These are phyloP conservation scores for Cistogaster globosa DNA, from an alignment of 2,888 invertebrate species.

Conservation along the genomic window DNA sequence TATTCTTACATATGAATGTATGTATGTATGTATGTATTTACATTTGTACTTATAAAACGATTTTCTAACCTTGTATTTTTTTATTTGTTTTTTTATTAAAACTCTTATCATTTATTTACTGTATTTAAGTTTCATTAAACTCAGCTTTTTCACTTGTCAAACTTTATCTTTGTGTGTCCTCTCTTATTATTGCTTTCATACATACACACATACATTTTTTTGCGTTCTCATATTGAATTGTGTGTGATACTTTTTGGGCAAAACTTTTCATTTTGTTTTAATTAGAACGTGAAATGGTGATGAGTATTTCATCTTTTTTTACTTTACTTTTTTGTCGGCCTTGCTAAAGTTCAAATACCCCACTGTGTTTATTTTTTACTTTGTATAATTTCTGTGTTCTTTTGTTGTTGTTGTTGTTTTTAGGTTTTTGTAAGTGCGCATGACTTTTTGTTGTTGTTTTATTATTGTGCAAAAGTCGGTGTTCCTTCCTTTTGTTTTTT, in stretches of 20 bases:
- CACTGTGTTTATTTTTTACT: constrained; percentile 50
- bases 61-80: not conserved
- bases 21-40: not conserved
- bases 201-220: not conserved
- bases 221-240: not conserved
- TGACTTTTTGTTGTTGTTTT: constrained; percentile 56
- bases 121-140: constrained; percentile 32
- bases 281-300: constrained; percentile 69
- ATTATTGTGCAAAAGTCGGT: constrained; percentile 14
- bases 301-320: constrained; percentile 6
- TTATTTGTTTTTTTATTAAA: constrained; percentile 1
- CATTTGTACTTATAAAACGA: not conserved
- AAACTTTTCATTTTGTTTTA: constrained; percentile 68
- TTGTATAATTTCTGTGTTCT: constrained; percentile 28
- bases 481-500: constrained; percentile 29
- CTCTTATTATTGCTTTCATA: not conserved
- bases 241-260: constrained; percentile 51
- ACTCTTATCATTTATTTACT: constrained; percentile 35
- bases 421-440: constrained; percentile 58
- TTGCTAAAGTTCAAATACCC: constrained; percentile 70
- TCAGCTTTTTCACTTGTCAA: not conserved
- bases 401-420: constrained; percentile 14
- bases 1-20: no score
- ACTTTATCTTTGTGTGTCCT: not conserved
- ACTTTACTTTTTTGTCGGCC: constrained; percentile 54